Evolutionary conservation across 2,113 vertebrate species (phyloP), one percentile per base, ranked within the genome.

Genomic region (Eulemur macaco): DNA sequence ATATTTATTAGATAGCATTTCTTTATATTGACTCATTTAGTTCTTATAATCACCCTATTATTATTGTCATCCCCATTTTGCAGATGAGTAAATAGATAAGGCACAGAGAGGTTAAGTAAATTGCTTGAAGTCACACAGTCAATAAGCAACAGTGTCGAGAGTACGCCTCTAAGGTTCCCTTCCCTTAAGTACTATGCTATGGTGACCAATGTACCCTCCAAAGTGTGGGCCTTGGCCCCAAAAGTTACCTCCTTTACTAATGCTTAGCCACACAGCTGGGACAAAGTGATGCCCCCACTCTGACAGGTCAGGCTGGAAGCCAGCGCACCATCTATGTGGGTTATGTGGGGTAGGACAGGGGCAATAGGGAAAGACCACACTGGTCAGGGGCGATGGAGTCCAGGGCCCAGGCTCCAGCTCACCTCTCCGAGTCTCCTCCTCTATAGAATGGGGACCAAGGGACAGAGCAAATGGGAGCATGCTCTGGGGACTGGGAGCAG

Each of bases 11-110:
- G 15, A 29, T 21, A 64, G 37, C 27, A 89, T 78, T 94, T 68
- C 91, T 86, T 88, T 91, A 42, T n/a, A 74, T 21, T 39, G 77
- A 50, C n/a, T 95, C 54, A 82, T 64, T 93, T 81, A 82, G 83
- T 91, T 84, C 71, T 86, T 60, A 85, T 6, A 92, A 34, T n/a
- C 88, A 89, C 8, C 45, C n/a, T 39, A 54, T 42, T 18, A 86
- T 66, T 37, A 78, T 31, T 34, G 64, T 92, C 74, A 74, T 27
- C 14, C 58, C 23, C 39, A 20, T 93, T 92, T 88, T 77, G 58
- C 87, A 94, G 64, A 47, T 47, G 76, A 95, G 76, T 66, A 50
- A 84, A 74, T 29, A 66, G 39, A 69, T 60, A 31, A n/a, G 63
- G 83, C n/a, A 50, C 50, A 86, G 64, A 74, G 45, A 89, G 6